Conservation (phyloP, 2,888 invertebrate genomes). For the Brachylomia viminalis region DNA sequence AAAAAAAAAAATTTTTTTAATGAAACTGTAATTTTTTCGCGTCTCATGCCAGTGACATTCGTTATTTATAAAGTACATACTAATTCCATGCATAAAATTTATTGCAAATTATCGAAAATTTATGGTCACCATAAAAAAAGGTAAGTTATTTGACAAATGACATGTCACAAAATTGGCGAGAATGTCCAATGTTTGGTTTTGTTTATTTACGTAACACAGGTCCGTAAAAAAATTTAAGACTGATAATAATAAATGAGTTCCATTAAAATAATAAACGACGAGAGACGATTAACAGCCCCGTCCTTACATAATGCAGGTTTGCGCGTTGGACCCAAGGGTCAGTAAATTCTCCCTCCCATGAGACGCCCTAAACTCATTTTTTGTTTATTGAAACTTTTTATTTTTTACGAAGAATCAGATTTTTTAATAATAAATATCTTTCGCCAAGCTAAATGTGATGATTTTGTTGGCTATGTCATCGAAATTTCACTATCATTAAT, state of each 20-base stretch:
- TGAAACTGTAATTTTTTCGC: neutral
- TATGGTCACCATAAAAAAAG: neutral
- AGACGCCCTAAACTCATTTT: slow-evolving; percentile 36
- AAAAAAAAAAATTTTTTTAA: neutral
- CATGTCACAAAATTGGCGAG: slow-evolving; percentile 27
- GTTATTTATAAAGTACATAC: neutral
- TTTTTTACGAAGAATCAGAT: slow-evolving; percentile 5
- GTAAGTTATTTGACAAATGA: slow-evolving; percentile 2
- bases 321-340: slow-evolving; percentile 53
- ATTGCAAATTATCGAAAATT: neutral
- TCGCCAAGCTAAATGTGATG: neutral
- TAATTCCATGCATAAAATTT: neutral
- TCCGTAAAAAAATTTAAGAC: slow-evolving; percentile 16
- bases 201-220: slow-evolving; percentile 11
- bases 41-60: neutral
- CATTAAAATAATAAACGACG: slow-evolving; percentile 62
- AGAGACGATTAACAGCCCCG: slow-evolving; percentile 52
- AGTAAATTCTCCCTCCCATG: slow-evolving; percentile 52
- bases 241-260: slow-evolving; percentile 54
- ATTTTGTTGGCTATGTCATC: neutral
- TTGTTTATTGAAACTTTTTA: slow-evolving; percentile 31
- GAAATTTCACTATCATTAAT: neutral
- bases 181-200: slow-evolving; percentile 7
- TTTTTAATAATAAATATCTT: neutral
- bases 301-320: slow-evolving; percentile 61